Conservation (phyloP, 2,113 vertebrate species). For the Pitta sordida region DNA sequence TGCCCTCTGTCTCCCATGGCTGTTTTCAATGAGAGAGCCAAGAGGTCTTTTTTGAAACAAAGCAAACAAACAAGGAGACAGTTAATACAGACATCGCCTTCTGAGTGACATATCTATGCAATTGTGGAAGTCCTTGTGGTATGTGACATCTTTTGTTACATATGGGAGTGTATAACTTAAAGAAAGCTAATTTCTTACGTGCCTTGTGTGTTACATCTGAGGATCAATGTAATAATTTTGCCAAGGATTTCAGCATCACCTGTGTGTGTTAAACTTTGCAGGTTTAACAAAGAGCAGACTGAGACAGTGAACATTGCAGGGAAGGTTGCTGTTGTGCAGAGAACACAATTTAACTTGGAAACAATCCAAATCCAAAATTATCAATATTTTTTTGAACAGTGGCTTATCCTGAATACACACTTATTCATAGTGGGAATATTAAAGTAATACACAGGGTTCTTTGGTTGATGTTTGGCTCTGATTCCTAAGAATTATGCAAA, state of each 20-base stretch:
- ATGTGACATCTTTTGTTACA: background rate
- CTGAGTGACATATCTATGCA: background rate
- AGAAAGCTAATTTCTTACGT: background rate
- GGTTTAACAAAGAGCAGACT: background rate
- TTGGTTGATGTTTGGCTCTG: conserved; percentile 3
- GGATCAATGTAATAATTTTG: background rate
- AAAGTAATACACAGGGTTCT: conserved; percentile 12
- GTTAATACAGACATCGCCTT: background rate
- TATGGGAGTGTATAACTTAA: background rate
- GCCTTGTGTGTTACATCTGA: background rate
- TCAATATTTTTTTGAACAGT: background rate
- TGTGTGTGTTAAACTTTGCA: background rate
- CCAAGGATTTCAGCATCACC: background rate
- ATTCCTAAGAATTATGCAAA: background rate
- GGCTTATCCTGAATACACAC: background rate
- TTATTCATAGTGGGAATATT: conserved; percentile 33
- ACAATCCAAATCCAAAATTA: background rate
- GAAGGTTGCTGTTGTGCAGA: background rate
- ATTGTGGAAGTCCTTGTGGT: background rate
- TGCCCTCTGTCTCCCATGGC: background rate
- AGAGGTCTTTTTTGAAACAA: background rate
- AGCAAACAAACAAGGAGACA: background rate
- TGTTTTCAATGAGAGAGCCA: background rate
- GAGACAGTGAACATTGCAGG: background rate
- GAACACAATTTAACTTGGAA: background rate